Evolutionary conservation across 1,140 invertebrate genomes (phyloP).

Genomic region (Macrobrachium nipponense): DNA sequence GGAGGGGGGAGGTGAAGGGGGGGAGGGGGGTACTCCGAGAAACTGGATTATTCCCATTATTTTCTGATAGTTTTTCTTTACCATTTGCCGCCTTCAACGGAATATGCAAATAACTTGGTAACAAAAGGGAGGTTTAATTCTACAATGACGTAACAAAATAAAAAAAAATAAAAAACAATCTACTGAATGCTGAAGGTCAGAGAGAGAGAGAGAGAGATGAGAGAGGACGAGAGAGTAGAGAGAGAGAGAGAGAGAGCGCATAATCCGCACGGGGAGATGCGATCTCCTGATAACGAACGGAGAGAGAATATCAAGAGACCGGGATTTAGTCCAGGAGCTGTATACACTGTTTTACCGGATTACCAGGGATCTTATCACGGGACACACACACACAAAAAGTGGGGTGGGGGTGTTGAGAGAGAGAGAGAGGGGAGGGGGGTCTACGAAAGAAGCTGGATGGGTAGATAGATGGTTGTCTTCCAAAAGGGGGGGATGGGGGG

Average conservation of each 20-base stretch:
- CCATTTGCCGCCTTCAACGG: no score
- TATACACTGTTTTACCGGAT: no score
- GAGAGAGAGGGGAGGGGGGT: not conserved
- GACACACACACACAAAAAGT: not conserved
- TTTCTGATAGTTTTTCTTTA: no score
- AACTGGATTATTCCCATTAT: not conserved
- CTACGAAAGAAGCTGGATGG: not conserved
- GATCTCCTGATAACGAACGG: no score
- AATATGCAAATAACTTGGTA: no score
- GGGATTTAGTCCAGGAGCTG: no score
- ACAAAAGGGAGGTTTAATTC: no score
- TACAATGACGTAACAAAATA: not conserved
- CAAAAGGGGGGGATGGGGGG: not conserved
- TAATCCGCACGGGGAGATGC: not conserved
- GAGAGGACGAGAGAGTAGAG: not conserved
- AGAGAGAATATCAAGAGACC: no score
- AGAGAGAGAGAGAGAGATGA: conserved; percentile 11
- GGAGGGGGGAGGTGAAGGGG: not conserved
- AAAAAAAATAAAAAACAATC: not conserved
- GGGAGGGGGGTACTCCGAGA: not conserved
- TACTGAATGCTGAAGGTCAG: not conserved
- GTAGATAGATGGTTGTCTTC: no score
- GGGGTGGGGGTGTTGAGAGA: not conserved
- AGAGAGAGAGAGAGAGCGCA: conserved; percentile 12
- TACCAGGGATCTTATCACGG: no score